Evolutionary conservation across 2,888 invertebrate genomes (phyloP), one percentile per base, ranked within the genome.

Genomic region (Lissocephala sabroskyi): DNA sequence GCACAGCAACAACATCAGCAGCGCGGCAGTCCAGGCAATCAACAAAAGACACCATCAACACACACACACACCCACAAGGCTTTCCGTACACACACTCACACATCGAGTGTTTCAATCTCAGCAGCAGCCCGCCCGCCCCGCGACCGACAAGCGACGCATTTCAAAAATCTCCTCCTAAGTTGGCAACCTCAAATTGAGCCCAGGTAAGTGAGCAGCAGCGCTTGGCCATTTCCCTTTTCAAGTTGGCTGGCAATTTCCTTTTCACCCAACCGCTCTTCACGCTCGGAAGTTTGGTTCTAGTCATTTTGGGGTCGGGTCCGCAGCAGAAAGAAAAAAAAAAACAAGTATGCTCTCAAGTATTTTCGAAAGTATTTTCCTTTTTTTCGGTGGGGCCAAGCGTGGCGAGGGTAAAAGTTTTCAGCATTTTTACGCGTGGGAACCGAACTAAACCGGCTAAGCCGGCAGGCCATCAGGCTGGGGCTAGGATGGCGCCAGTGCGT

Each of bases 361-460:
- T n/a, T n/a, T n/a, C n/a, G 17, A 45, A 57, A 57, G 56, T 56
- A 49, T 51, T 45, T 61, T 9, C 10, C 46, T 41, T 16, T 30
- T 26, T 26, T 26, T 4, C 26, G 26, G 5, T 6, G 5, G 9
- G 5, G 41, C 59, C 45, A 60, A 70, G 60, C n/a, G n/a, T 70
- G 66, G 54, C 48, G 30, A 7, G 11, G 30, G 30, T 9, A 30
- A 53, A 74, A 74, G 43, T 68, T 51, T 65, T 53, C 37, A 47
- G 52, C 53, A 62, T 66, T 63, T 73, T 63, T 52, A 61, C 59
- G 68, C 67, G 46, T 57, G n/a, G n/a, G n/a, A n/a, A n/a, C n/a
- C 39, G 23, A 3, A 23, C 23, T 23, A 23, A 23, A 23, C 23
- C n/a, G n/a, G n/a, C n/a, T 23, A 3, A 23, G 23, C 7, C 23